A percentile compares a stretch with the other conserved stretches of the same genome.
Conservation (phyloP, 2,888 invertebrate species). For the Sepioteuthis lessoniana region DNA sequence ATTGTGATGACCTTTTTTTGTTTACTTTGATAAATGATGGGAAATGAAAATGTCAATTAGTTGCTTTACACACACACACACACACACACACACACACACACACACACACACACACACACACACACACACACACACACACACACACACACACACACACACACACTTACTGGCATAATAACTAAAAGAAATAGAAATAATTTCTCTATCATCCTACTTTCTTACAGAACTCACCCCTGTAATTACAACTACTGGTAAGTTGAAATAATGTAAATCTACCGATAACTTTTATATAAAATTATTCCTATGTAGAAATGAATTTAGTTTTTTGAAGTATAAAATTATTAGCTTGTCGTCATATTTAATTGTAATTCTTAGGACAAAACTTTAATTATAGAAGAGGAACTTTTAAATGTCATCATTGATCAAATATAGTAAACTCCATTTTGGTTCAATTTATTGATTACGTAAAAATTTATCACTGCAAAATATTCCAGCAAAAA, state of each 20-base stretch:
- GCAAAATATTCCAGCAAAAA: too few relatives aligned
- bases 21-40: neutral
- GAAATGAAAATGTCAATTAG: neutral
- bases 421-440: neutral
- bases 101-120: too few relatives aligned
- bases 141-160: neutral
- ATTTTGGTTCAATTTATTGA: neutral
- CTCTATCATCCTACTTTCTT: constrained; percentile 38
- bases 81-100: too few relatives aligned
- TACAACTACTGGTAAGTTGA: constrained; percentile 44
- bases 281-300: neutral
- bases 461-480: too few relatives aligned
- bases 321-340: too few relatives aligned
- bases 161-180: neutral
- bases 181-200: constrained; percentile 7
- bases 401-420: neutral
- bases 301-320: neutral
- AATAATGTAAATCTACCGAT: neutral
- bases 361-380: neutral
- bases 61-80: neutral
- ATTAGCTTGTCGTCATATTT: neutral
- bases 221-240: constrained; percentile 41
- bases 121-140: neutral
- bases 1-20: neutral
- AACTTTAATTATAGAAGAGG: neutral